Base-by-base conservation (phyloP, 2,888 invertebrate species). In the Conus canariensis region DNA sequence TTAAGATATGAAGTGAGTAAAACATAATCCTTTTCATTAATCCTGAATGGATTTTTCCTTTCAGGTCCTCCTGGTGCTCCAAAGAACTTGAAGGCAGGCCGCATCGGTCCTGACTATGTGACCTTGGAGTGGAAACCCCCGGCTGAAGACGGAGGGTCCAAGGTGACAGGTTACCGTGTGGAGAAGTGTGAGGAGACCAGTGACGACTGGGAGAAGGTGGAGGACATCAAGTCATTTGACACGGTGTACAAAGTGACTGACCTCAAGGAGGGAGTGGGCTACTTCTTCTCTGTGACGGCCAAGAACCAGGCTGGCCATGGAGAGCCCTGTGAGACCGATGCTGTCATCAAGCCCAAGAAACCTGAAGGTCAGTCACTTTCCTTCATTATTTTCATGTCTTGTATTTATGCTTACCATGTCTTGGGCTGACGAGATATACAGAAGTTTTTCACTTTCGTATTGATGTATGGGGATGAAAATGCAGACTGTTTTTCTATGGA, bases 41-140 rank as follows among this genome's bases (percentile, higher is more conserved):
- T 1, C 70, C 3, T 70, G 70, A 0, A 70, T 45, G 45, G 45
- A 45, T 45, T 45, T 70, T 70, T 70, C 70, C 70, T 85, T 45
- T 25, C 91, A 93, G 93, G 85, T 12, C 90, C 98, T 88, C 95
- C 95, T n/a, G 93, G 92, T 12, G 90, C 94, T 88, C 95, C 95
- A 45, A 90, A 92, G 16, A 90, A 93, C 60, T 90, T 94, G 14
- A 91, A 91, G 64, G 91, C 93, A 10, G 90, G 90, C 8, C 93
- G 92, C 83, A 87, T 94, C 19, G 93, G 93, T 19, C 89, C 92
- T 22, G 93, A 93, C 88, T 90, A 91, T 83, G 93, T 94, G 82
- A 92, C 92, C 8, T 88, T 94, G 58, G 91, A 92, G 56, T 94
- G 94, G 94, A 91, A 92, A 83, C 90, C 94, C 4, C 94, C 94